These are phyloP conservation scores for Teleogryllus oceanicus DNA, from an alignment of 2,888 invertebrate genomes.

Conservation along the genomic window DNA sequence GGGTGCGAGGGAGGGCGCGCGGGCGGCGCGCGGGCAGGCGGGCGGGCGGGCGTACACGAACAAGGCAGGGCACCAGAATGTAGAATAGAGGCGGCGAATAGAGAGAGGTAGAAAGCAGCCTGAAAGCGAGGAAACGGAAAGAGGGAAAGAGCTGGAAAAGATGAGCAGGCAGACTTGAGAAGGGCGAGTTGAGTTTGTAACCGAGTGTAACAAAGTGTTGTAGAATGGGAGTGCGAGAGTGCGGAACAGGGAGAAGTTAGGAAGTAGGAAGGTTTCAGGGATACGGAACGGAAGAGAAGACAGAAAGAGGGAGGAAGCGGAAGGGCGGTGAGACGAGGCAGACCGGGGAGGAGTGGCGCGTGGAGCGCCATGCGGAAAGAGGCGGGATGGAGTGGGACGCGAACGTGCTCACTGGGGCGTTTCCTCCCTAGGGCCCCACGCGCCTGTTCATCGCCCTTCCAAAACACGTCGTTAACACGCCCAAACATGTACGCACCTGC, in stretches of 20 bases:
- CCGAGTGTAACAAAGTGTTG: too few species aligned
- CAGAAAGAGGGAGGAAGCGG: neutral
- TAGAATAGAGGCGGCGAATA: neutral
- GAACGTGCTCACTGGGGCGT: neutral
- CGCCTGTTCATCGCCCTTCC: neutral
- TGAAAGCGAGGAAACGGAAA: too few species aligned
- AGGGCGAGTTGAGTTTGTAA: too few species aligned
- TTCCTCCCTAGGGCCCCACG: neutral
- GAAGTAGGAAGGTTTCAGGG: too few species aligned
- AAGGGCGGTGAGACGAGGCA: too few species aligned
- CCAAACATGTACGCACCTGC: slow-evolving; percentile 1
- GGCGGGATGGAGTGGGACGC: neutral
- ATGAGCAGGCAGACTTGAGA: too few species aligned
- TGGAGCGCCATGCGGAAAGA: neutral
- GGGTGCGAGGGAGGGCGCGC: too few species aligned
- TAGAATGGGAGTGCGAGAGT: too few species aligned
- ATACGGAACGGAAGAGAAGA: too few species aligned
- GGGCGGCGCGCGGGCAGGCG: neutral
- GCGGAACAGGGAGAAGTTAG: too few species aligned
- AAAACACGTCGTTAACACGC: neutral
- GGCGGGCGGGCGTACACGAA: neutral
- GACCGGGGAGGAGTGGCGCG: neutral
- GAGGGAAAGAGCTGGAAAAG: too few species aligned
- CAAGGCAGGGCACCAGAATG: neutral
- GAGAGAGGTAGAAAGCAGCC: too few species aligned